Percentiles rank a stretch among this genome's conserved stretches.
Conservation (phyloP, 2,797 vertebrate genomes). For the Notolabrus celidotus region DNA sequence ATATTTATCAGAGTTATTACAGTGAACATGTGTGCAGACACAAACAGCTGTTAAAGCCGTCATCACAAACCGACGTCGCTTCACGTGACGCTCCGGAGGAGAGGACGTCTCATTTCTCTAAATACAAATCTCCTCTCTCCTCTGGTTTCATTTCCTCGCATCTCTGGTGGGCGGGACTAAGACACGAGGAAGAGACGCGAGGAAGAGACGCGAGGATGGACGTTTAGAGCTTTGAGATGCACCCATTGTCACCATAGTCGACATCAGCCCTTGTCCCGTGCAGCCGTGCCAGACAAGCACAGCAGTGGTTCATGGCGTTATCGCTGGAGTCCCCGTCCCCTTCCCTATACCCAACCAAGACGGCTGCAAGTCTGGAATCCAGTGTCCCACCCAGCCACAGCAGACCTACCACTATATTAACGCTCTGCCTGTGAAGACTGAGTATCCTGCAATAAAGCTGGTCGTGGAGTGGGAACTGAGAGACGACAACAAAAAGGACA, state of each 20-base stretch:
- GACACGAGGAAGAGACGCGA: no score
- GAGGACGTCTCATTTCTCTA: no score
- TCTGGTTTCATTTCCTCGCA: no score
- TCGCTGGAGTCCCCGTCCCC: slow-evolving; percentile 85
- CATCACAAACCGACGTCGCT: no score
- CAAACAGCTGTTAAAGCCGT: no score
- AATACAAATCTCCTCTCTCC: no score
- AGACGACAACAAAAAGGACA: slow-evolving; percentile 82
- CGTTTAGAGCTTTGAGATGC: no score
- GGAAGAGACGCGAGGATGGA: no score
- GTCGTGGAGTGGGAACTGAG: slow-evolving; percentile 93
- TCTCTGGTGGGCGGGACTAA: no score
- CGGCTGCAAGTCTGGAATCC: slow-evolving; percentile 93
- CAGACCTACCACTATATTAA: slow-evolving; percentile 89
- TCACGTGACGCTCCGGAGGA: no score
- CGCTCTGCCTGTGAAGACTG: slow-evolving; percentile 89
- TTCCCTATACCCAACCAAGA: slow-evolving; percentile 91
- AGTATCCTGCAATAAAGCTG: slow-evolving; percentile 91
- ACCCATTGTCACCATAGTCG: slow-evolving; percentile 86
- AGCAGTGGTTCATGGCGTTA: slow-evolving; percentile 91
- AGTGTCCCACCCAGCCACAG: slow-evolving; percentile 89
- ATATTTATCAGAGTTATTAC: no score
- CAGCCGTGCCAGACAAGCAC: slow-evolving; percentile 90
- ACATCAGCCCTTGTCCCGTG: slow-evolving; percentile 88
- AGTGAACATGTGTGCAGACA: no score